Conservation (phyloP, 23 tunicate species). For the Aplidium turbinatum region DNA sequence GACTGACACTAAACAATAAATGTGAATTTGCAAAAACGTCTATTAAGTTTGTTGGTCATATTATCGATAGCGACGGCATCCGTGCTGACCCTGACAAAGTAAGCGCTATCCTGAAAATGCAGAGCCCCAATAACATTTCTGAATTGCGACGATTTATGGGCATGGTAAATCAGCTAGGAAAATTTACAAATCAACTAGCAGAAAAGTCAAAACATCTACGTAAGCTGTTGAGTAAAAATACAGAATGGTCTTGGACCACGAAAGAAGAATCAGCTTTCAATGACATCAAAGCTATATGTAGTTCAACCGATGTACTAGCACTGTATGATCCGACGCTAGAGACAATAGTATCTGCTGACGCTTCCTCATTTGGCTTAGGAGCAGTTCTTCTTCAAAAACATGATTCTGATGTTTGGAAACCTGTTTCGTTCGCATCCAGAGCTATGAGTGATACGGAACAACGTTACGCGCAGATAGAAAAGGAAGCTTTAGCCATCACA, state of each 20-base stretch:
- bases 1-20: conserved; percentile 26
- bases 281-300: not conserved
- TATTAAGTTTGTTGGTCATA: conserved; percentile 26
- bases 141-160: conserved; percentile 27
- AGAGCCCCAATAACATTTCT: conserved; percentile 8
- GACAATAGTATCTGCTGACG: conserved; percentile 13
- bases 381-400: conserved; percentile 1
- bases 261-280: conserved; percentile 9
- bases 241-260: not conserved
- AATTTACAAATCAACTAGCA: conserved; percentile 21
- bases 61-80: conserved; percentile 24
- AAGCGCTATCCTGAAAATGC: conserved; percentile 20
- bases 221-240: conserved; percentile 22
- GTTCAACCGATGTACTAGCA: not conserved
- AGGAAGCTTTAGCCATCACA: conserved; percentile 24
- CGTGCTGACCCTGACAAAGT: conserved; percentile 34
- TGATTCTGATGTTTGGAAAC: not conserved
- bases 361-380: conserved; percentile 22
- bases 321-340: conserved; percentile 8
- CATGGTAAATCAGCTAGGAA: conserved; percentile 26
- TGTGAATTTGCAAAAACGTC: conserved; percentile 17
- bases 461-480: conserved; percentile 26
- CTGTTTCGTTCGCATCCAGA: not conserved
- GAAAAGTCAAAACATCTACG: not conserved
- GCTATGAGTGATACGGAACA: conserved; percentile 14